A percentile compares a stretch with the other conserved stretches of the same genome.
These are phyloP conservation scores for Drosophila seclusa DNA, from an alignment of 2,888 invertebrate species.

Conservation along the genomic window DNA sequence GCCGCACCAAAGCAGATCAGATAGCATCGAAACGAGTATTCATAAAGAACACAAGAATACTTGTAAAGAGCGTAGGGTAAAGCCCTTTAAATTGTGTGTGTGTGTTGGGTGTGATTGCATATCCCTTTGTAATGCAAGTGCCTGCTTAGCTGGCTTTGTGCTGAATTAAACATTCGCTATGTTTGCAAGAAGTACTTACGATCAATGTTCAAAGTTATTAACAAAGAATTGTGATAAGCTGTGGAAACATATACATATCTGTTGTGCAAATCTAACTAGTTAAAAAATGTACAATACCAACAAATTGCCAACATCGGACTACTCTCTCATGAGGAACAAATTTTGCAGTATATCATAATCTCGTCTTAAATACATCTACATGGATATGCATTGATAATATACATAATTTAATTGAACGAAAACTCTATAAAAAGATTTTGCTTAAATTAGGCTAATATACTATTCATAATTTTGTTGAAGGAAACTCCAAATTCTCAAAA, in stretches of 20 bases:
- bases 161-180: slow-evolving; percentile 9
- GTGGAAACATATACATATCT: neutral
- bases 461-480: neutral
- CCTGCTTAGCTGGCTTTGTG: slow-evolving; percentile 20
- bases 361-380: neutral
- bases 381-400: neutral
- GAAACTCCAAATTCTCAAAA: neutral
- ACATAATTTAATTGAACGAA: neutral
- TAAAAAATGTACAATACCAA: neutral
- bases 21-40: slow-evolving; percentile 38
- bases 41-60: slow-evolving; percentile 33
- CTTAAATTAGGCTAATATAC: neutral
- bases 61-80: neutral
- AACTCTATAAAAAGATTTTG: neutral
- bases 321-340: neutral
- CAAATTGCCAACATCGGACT: neutral
- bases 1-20: slow-evolving; percentile 14
- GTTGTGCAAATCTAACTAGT: neutral
- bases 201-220: slow-evolving; percentile 1
- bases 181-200: slow-evolving; percentile 4
- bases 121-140: slow-evolving; percentile 22
- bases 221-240: neutral
- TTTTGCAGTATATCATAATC: neutral
- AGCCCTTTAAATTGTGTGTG: neutral
- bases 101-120: neutral